phyloP scores from a whole-genome alignment of 2,113 vertebrate species.

The Orthonyx spaldingii region DNA sequence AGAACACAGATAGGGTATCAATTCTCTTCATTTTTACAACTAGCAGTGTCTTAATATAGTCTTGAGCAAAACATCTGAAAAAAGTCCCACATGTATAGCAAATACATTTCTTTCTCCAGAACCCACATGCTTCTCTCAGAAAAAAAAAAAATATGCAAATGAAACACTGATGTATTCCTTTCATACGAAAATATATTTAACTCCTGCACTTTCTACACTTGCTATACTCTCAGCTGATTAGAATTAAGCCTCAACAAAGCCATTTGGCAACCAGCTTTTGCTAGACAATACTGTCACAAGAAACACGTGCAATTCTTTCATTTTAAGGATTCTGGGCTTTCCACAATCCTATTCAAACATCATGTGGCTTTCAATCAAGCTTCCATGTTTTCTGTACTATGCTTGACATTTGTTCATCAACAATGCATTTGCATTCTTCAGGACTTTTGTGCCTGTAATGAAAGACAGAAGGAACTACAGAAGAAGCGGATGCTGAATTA shows the following conservation, averaged over 20 bases:
- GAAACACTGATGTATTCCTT: background rate
- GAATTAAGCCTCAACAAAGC: background rate
- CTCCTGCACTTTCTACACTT: background rate
- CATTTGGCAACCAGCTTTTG: background rate
- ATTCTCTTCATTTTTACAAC: background rate
- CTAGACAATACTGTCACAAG: background rate
- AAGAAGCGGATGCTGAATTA: background rate
- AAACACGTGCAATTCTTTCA: background rate
- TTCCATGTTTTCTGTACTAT: background rate
- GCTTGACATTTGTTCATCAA: background rate
- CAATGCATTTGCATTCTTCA: background rate
- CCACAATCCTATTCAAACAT: background rate
- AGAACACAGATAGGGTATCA: background rate
- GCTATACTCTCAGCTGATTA: background rate
- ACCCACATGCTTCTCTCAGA: background rate
- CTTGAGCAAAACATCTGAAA: background rate
- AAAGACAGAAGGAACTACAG: background rate
- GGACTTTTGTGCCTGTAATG: background rate
- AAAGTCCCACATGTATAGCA: background rate
- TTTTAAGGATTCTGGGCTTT: background rate
- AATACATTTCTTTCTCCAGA: background rate
- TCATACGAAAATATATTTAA: background rate
- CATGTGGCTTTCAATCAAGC: background rate
- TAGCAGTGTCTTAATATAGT: background rate
- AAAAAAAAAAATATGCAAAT: background rate